phyloP scores from a whole-genome alignment of 2,113 vertebrate genomes.

The Electrona antarctica region DNA sequence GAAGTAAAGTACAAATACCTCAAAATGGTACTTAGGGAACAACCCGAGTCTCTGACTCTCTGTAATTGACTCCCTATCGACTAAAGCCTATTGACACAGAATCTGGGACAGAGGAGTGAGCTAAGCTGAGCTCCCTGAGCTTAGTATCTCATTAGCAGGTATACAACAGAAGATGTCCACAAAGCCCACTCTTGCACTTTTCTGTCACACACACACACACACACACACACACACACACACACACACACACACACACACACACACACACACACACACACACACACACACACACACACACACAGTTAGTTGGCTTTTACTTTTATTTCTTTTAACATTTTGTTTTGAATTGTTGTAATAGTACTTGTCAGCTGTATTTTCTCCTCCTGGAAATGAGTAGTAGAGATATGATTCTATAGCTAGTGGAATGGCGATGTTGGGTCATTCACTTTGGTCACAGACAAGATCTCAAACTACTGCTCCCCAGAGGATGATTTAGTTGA shows the following conservation, averaged over 20 bases:
- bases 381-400: no score
- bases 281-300: not conserved
- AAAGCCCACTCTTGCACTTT: not conserved
- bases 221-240: not conserved
- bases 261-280: not conserved
- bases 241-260: not conserved
- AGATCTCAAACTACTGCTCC: no score
- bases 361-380: no score
- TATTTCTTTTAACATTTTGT: not conserved
- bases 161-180: not conserved
- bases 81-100: not conserved
- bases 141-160: not conserved
- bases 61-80: not conserved
- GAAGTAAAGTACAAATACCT: no score
- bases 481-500: no score
- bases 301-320: no score
- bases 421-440: no score
- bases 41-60: no score
- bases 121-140: slow-evolving; percentile 7
- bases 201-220: no score
- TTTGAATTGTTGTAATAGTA: not conserved
- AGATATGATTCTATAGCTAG: no score
- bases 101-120: slow-evolving; percentile 2
- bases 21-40: no score
- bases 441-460: no score